Evolutionary conservation across 2,888 invertebrate genomes (phyloP).

Genomic region (Parochlus steinenii): DNA sequence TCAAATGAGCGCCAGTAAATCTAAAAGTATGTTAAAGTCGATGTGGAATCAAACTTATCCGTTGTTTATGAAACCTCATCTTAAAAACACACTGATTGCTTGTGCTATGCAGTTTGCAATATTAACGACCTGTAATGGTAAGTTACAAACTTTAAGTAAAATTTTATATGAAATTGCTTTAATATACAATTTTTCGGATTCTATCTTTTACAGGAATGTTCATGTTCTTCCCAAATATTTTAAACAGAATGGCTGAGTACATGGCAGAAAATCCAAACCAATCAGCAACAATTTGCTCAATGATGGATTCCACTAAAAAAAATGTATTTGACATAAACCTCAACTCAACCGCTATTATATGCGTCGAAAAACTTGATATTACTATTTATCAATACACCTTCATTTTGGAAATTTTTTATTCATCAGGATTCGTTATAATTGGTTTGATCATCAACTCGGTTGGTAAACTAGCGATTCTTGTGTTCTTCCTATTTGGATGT

Average conservation of each 20-base stretch:
- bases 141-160: background rate
- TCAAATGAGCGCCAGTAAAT: slow-evolving; percentile 12
- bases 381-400: slow-evolving; percentile 7
- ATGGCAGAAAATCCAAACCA: slow-evolving; percentile 19
- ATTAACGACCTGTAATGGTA: slow-evolving; percentile 22
- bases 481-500: slow-evolving; percentile 5
- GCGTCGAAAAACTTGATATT: slow-evolving; percentile 3
- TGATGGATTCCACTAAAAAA: slow-evolving; percentile 17
- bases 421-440: slow-evolving; percentile 7
- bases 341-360: too few species aligned
- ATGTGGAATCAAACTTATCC: slow-evolving; percentile 27
- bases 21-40: slow-evolving; percentile 17
- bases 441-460: slow-evolving; percentile 5
- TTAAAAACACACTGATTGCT: slow-evolving; percentile 21
- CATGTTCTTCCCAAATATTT: slow-evolving; percentile 26
- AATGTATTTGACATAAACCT: background rate
- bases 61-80: slow-evolving; percentile 21
- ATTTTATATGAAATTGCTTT: background rate
- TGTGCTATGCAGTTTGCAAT: slow-evolving; percentile 25
- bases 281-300: slow-evolving; percentile 21
- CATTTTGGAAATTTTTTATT: slow-evolving; percentile 8
- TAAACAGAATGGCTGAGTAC: slow-evolving; percentile 23
- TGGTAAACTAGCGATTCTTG: slow-evolving; percentile 9
- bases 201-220: too few species aligned
- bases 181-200: slow-evolving; percentile 14